Base-by-base conservation (phyloP, 2,113 vertebrate genomes). In the Muscicapa adusta region DNA sequence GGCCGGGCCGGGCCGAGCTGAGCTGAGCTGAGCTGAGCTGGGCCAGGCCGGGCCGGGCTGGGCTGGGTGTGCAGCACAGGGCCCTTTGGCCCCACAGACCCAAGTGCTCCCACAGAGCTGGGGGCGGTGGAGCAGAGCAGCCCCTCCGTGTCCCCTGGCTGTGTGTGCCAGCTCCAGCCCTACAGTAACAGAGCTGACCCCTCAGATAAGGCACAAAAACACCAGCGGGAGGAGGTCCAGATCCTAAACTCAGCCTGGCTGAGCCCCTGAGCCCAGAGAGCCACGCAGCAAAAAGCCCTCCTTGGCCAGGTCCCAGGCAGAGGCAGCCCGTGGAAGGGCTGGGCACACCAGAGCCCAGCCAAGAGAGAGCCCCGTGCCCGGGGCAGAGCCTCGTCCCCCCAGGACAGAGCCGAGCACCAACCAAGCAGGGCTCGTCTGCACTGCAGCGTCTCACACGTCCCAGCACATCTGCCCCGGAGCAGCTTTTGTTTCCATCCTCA, bases 101-200 rank as follows among this genome's bases (percentile, higher is more conserved):
- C 60, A 10, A 10, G 2, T 0, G 14, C 4, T 34, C 12, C 45
- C 1, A 4, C 50, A 28, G 36, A 17, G 4, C 22, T 2, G 50
- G 34, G 34, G 22, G 40, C 3, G 57, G 24, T 14, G 48, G 23
- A 40, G 6, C 40, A 6, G 9, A 82, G 74, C 48, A 48, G 20
- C 0, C 1, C 22, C 61, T 12, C n/a, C 5, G 2, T 1, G 3
- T 11, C 25, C 51, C 66, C 34, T 12, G 63, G 40, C 1, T 50
- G 47, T 17, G 5, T 28, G 70, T 42, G 51, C 26, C 38, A 12
- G 12, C 3, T 16, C 57, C n/a, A 60, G 40, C 61, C 1, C 2
- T 3, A 10, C 38, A 70, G 3, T 3, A 19, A 43, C 82, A 47
- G 53, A 43, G 43, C 84, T 25, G 57, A 66, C 38, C 67, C 54